Percentiles rank a stretch among this genome's conserved stretches.
These are phyloP conservation scores for Terrapene triunguis DNA, from an alignment of 2,113 vertebrate species.

Conservation along the genomic window DNA sequence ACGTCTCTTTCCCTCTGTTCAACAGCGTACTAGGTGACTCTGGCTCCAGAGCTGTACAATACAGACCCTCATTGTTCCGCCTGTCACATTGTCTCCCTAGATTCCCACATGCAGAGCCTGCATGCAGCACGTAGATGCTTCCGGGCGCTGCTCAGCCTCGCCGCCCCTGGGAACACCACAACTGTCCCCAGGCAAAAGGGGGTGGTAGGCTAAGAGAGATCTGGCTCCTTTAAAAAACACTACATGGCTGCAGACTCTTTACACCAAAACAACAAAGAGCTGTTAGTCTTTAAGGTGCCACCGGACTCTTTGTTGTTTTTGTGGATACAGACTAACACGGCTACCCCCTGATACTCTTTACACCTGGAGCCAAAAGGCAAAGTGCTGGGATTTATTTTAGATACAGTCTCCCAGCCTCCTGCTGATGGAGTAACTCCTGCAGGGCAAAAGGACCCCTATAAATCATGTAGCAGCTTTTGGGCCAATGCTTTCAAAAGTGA, in stretches of 20 bases:
- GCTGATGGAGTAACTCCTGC: neutral
- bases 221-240: neutral
- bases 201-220: neutral
- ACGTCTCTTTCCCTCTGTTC: constrained; percentile 13
- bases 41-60: constrained; percentile 22
- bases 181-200: neutral
- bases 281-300: too few species aligned
- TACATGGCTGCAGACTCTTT: neutral
- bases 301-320: too few species aligned
- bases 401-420: neutral
- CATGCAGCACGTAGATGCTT: neutral
- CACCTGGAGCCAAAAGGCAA: neutral
- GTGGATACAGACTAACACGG: too few species aligned
- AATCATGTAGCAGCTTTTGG: neutral
- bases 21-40: neutral
- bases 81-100: constrained; percentile 41
- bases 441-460: neutral
- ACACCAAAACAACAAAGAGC: too few species aligned
- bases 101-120: constrained; percentile 47
- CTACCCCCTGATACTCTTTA: neutral
- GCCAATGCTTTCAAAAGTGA: neutral
- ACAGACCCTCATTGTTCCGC: constrained; percentile 51
- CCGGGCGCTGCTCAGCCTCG: neutral
- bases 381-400: neutral
- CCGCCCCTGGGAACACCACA: neutral